Evolutionary conservation across 2,113 vertebrate species (phyloP), one percentile per base, ranked within the genome.

Genomic region (Epinephelus fuscoguttatus): DNA sequence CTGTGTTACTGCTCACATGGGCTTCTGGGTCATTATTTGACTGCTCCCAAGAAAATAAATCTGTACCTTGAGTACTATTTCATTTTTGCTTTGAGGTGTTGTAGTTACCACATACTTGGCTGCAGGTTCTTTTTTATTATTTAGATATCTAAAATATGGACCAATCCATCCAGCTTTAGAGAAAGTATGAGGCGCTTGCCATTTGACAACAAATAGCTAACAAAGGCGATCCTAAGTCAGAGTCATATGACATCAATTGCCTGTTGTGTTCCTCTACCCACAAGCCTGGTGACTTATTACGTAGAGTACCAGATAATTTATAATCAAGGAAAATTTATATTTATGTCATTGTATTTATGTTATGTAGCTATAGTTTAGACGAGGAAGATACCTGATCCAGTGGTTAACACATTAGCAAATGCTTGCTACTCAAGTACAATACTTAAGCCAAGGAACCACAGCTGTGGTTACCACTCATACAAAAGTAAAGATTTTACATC

Each of bases 21-120:
- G 15, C 23, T 52, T 70, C 23, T 73, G 10, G 47, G 18, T 69
- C 52, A 81, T 70, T 55, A 52, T 80, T 68, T 76, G 7, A 80
- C 81, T 23, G 1, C 33, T 75, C 21, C 0, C 64, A 53, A n/a
- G 74, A 63, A 68, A 75, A 13, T 45, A 71, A 56, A 81, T 47
- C 8, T 68, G 50, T 6, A 57, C 45, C 53, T 74, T 70, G 27
- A 66, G 23, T 47, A 47, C 47, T 3, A 50, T 73, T 78, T 45
- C 0, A 62, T 62, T 63, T 70, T 70, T 61, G 21, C 25, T 23
- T 19, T 7, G 69, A 61, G 12, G 37, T 17, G 12, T n/a, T 67
- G 55, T 62, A 70, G 62, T 84, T 75, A 74, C 17, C 27, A 23
- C 3, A 14, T 4, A 27, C 57, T 33, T 3, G 6, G 19, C 55